phyloP scores from a whole-genome alignment of 2,888 invertebrate genomes.

The Caenorhabditis doughertyi region DNA sequence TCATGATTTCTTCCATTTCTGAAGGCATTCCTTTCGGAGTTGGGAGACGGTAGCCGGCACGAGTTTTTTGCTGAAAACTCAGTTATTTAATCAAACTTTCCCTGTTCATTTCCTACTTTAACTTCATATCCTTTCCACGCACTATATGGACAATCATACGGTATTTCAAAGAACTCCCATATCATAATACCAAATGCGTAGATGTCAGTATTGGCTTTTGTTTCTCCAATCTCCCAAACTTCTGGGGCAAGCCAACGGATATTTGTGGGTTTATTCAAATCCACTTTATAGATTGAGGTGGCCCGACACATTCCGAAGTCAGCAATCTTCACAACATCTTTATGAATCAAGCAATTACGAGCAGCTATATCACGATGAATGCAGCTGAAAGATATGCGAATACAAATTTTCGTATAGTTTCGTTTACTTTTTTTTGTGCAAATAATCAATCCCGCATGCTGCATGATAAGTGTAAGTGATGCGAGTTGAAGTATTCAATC shows the following conservation, averaged over 20 bases:
- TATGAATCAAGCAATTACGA: constrained; percentile 76
- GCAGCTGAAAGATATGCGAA: constrained; percentile 58
- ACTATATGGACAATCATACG: constrained; percentile 76
- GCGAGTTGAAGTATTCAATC: constrained; percentile 55
- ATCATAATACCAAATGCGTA: constrained; percentile 77
- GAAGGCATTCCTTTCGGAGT: constrained; percentile 72
- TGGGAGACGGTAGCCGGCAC: constrained; percentile 74
- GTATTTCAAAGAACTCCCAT: constrained; percentile 78
- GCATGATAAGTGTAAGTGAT: constrained; percentile 57
- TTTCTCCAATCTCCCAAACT: constrained; percentile 78
- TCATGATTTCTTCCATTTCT: constrained; percentile 69
- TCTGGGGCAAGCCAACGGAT: constrained; percentile 79
- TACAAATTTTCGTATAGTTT: not conserved
- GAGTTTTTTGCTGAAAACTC: constrained; percentile 69
- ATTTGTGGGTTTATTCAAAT: constrained; percentile 76
- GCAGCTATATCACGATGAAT: constrained; percentile 79
- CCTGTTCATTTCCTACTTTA: constrained; percentile 59
- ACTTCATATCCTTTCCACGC: constrained; percentile 74
- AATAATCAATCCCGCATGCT: constrained; percentile 75
- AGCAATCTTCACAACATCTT: constrained; percentile 74
- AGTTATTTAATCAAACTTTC: not conserved
- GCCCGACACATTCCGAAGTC: constrained; percentile 79
- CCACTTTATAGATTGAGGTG: constrained; percentile 71
- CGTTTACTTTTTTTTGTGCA: constrained; percentile 72
- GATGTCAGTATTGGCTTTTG: constrained; percentile 76